Conservation (phyloP, 2,113 vertebrate genomes). For the Axis porcinus region DNA sequence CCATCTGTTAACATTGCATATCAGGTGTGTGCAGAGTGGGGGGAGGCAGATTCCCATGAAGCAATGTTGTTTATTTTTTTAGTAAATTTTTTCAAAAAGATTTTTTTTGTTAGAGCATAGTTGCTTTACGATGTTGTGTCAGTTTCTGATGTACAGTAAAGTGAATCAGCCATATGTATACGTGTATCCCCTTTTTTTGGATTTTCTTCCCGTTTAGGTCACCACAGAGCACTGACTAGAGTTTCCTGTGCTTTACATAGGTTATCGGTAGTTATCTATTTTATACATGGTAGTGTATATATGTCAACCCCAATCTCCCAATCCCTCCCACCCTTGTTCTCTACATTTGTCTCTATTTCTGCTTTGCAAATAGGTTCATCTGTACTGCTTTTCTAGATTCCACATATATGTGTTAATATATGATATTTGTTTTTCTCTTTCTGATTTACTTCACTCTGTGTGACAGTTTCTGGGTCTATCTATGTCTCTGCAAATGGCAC, state of each 20-base stretch:
- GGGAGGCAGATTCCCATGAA: neutral
- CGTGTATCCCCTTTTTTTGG: neutral
- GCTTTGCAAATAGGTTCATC: neutral
- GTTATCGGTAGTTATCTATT: accelerated
- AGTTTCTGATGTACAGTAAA: neutral
- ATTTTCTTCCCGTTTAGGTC: neutral
- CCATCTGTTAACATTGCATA: too few relatives aligned
- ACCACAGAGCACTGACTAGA: neutral
- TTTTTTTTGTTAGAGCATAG: neutral
- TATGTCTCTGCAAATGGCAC: neutral
- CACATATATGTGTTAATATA: neutral
- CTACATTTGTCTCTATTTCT: neutral
- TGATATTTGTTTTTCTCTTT: neutral
- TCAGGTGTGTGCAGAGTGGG: accelerated
- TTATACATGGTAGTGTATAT: neutral
- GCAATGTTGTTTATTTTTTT: neutral
- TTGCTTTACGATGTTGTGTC: neutral
- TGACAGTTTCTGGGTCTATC: neutral
- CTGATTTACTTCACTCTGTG: neutral
- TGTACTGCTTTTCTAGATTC: neutral
- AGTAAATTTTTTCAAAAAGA: neutral
- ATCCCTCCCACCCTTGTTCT: neutral
- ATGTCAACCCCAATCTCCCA: neutral
- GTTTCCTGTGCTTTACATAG: neutral
- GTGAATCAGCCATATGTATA: neutral